Evolutionary conservation across 2,797 vertebrate genomes (phyloP).

Genomic region (Danio albolineatus): DNA sequence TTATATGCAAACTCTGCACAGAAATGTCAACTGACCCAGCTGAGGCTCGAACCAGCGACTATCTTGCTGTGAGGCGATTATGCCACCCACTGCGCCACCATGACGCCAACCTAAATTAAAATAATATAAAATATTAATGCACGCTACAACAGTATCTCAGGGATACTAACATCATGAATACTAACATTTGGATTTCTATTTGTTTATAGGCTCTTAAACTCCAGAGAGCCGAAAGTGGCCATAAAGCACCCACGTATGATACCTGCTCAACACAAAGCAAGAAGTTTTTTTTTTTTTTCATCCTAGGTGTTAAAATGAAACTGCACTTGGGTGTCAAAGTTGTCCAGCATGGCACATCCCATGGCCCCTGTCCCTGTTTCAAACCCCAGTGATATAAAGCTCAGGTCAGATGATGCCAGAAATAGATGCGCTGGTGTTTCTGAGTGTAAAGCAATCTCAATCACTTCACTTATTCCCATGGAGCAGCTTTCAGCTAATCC

Average conservation of each 20-base stretch:
- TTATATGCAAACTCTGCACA: no score
- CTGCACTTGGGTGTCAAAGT: constrained; percentile 5
- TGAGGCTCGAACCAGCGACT: no score
- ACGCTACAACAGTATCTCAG: no score
- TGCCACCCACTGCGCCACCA: no score
- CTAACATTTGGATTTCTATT: not conserved
- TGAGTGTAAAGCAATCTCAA: constrained; percentile 35
- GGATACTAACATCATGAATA: no score
- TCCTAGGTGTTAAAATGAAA: constrained; percentile 20
- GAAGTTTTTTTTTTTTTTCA: not conserved
- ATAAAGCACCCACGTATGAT: not conserved
- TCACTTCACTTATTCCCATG: constrained; percentile 36
- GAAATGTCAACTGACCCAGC: no score
- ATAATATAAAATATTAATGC: no score
- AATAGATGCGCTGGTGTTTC: constrained; percentile 15
- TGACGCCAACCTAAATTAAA: no score
- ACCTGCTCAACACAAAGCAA: not conserved
- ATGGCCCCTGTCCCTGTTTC: constrained; percentile 33
- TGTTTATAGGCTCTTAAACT: not conserved
- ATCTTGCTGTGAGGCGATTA: no score
- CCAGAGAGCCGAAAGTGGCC: not conserved
- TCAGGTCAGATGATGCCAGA: constrained; percentile 36
- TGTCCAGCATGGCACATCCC: constrained; percentile 25
- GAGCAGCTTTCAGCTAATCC: constrained; percentile 35
- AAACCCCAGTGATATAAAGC: constrained; percentile 25